phyloP scores from a whole-genome alignment of 2,888 invertebrate genomes.

The Lepetodrilus schrolli region DNA sequence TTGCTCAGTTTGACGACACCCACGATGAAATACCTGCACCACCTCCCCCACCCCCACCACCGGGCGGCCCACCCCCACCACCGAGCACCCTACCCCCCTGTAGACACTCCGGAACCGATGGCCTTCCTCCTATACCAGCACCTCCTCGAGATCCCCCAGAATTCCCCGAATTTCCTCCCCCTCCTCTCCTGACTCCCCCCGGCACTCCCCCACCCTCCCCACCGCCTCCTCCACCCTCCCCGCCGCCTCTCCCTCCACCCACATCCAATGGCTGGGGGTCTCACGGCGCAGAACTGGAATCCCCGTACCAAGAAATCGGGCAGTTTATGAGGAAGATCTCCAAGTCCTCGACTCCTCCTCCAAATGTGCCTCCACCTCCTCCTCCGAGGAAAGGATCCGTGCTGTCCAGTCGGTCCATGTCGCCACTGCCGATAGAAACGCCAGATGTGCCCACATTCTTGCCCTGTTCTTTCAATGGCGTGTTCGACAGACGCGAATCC shows the following conservation, averaged over 20 bases:
- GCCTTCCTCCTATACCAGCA: not conserved
- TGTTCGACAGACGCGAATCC: not conserved
- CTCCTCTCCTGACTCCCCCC: not conserved
- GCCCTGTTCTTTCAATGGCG: not conserved
- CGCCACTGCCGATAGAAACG: not conserved
- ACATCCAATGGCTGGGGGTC: conserved; percentile 29
- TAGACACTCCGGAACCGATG: not conserved
- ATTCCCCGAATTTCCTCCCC: not conserved
- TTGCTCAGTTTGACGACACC: conserved; percentile 45
- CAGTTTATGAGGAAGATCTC: not conserved
- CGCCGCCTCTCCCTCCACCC: conserved; percentile 42
- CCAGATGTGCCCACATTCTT: not conserved
- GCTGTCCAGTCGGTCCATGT: not conserved
- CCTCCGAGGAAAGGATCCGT: not conserved
- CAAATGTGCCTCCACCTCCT: conserved; percentile 20
- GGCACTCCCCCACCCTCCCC: conserved; percentile 46
- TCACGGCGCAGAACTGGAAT: no score
- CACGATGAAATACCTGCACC: not conserved
- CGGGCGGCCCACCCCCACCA: conserved; percentile 48
- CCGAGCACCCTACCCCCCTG: conserved; percentile 49
- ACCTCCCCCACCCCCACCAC: conserved; percentile 27
- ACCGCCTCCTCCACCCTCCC: conserved; percentile 49
- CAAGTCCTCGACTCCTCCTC: not conserved
- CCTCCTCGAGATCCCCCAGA: not conserved
- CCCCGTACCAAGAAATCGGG: not conserved